Evolutionary conservation across 2,113 vertebrate genomes (phyloP), one percentile per base, ranked within the genome.

Genomic region (Gnathonemus echidnorhynchus): DNA sequence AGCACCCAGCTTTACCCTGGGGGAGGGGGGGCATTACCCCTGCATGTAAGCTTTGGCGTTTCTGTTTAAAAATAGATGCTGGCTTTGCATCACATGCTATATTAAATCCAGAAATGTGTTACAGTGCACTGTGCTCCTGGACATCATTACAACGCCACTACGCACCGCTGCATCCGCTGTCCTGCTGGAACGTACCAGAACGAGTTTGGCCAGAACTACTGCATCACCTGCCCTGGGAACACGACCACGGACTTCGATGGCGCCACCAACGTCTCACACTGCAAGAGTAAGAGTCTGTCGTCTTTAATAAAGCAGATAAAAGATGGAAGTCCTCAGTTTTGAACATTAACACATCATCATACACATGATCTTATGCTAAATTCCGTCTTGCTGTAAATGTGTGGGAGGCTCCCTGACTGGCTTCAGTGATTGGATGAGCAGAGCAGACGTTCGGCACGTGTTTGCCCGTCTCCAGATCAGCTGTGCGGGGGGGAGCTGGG

Each of bases 191-290:
- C 98, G 90, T 99, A 99, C 93, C 98, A 99, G 94, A 97, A 97
- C 0, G 98, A 99, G 90, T 98, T 99, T 84, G 96, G 98, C 13
- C 98, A 99, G 95, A 99, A 99, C 92, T 98, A 98, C 95, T 99
- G 98, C 83, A 97, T 98, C 50, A 91, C 97, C 93, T 99, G 98
- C 80, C 98, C 98, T 0, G 98, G 98, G 90, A 99, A 98, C 95
- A 99, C 98, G 88, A 98, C 97, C 94, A 98, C 98, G 0, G 98
- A 99, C 95, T 99, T 99, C 0, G 98, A 99, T 0, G 98, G 98
- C 35, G 98, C 98, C 86, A 99, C 98, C 89, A 98, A 97, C 0
- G 97, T 99, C 90, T 96, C 97, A 31, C 98, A 99, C 94, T 99
- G 98, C 97, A 99, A 99, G 95, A 99, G 98, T 99, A 97, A 62